Evolutionary conservation across 2,797 vertebrate genomes (phyloP).

Genomic region (Myiothlypis chrysogaster): DNA sequence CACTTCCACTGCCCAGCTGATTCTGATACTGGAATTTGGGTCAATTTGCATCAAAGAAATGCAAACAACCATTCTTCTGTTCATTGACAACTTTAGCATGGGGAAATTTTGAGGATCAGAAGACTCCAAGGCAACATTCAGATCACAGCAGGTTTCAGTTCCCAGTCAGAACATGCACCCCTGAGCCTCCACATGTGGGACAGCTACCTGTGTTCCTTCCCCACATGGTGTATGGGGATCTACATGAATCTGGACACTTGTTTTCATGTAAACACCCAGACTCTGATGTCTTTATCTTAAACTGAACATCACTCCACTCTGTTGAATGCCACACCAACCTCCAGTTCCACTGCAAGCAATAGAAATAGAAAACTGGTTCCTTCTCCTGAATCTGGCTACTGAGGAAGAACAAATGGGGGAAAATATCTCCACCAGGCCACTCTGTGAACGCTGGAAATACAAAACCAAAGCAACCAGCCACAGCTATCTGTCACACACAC

Average conservation of each 20-base stretch:
- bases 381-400: neutral
- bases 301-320: neutral
- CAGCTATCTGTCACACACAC: neutral
- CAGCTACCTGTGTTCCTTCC: neutral
- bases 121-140: neutral
- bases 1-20: neutral
- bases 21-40: neutral
- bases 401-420: neutral
- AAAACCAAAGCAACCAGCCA: neutral
- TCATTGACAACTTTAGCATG: neutral
- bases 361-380: neutral
- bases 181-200: neutral
- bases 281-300: neutral
- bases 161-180: neutral
- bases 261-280: neutral
- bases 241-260: neutral
- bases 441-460: neutral
- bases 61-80: neutral
- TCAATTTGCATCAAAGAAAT: neutral
- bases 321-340: neutral
- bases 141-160: accelerated
- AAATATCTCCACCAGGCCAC: neutral
- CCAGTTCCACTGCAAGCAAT: neutral
- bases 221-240: neutral
- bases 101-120: neutral